Conservation (phyloP, 2,113 vertebrate species). For the Mobula hypostoma region DNA sequence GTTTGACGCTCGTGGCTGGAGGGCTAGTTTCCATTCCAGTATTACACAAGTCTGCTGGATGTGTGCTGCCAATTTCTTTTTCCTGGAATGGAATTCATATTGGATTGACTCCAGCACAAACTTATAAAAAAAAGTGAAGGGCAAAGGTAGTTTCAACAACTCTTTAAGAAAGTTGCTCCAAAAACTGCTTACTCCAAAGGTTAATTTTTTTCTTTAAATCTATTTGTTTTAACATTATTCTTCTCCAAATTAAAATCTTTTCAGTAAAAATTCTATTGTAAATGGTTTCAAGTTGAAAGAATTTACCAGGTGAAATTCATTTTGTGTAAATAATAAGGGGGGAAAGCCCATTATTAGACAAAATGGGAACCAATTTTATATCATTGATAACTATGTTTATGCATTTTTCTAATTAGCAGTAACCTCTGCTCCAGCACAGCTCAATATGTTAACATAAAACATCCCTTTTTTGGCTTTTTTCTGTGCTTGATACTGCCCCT, state of each 20-base stretch:
- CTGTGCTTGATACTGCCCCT: background rate
- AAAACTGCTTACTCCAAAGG: background rate
- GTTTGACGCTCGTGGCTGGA: background rate
- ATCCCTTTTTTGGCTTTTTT: background rate
- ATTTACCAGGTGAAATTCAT: background rate
- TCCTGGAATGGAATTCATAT: slow-evolving; percentile 28
- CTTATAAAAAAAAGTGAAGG: background rate
- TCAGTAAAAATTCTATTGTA: background rate
- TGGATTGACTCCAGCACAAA: slow-evolving; percentile 18
- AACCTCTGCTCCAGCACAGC: background rate
- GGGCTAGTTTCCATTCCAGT: slow-evolving; percentile 15
- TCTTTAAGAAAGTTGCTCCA: background rate
- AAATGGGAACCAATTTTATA: background rate
- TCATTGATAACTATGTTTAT: background rate
- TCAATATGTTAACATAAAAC: background rate
- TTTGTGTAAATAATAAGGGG: background rate
- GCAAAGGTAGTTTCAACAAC: background rate
- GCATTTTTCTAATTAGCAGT: no score
- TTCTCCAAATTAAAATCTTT: background rate
- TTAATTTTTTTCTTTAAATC: background rate
- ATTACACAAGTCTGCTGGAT: background rate
- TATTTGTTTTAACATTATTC: background rate
- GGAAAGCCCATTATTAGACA: no score
- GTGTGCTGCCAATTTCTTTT: background rate
- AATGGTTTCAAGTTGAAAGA: background rate